Percentiles rank a stretch among this genome's conserved stretches.
Evolutionary conservation across 2,888 invertebrate genomes (phyloP).

Genomic region (Tortrix viridana): DNA sequence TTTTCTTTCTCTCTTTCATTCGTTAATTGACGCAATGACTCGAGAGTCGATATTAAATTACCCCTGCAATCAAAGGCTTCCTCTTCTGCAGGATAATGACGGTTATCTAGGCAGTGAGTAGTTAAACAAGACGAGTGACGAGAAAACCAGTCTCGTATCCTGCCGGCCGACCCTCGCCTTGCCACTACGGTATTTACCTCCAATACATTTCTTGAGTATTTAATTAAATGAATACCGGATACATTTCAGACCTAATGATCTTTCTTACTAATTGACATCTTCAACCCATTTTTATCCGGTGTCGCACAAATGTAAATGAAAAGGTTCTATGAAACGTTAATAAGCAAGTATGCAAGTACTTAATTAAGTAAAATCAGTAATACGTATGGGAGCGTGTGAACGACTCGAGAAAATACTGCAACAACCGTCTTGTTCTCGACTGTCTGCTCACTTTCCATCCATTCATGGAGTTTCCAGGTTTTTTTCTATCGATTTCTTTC

Average conservation of each 20-base stretch:
- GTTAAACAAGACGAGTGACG: conserved; percentile 32
- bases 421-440: conserved; percentile 53
- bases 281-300: too few relatives aligned
- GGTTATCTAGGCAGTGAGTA: conserved; percentile 39
- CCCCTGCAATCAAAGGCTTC: conserved; percentile 28
- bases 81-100: conserved; percentile 43
- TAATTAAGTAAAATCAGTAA: conserved; percentile 28
- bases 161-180: conserved; percentile 34
- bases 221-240: conserved; percentile 9
- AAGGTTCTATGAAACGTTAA: background rate
- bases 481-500: conserved; percentile 79
- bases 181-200: conserved; percentile 26
- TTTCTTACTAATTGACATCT: too few relatives aligned
- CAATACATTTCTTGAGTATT: conserved; percentile 19
- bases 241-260: background rate
- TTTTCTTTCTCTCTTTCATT: background rate
- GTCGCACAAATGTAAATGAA: background rate
- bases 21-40: conserved; percentile 1
- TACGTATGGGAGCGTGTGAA: conserved; percentile 72
- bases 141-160: conserved; percentile 48
- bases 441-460: conserved; percentile 80
- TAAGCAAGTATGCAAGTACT: background rate
- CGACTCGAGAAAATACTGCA: conserved; percentile 63
- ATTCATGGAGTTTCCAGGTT: conserved; percentile 80
- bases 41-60: background rate